Percentiles rank a stretch among this genome's conserved stretches.
phyloP scores from a whole-genome alignment of 30 jellyfish, hydroid and myxozoan species.

The Mastigias papua region DNA sequence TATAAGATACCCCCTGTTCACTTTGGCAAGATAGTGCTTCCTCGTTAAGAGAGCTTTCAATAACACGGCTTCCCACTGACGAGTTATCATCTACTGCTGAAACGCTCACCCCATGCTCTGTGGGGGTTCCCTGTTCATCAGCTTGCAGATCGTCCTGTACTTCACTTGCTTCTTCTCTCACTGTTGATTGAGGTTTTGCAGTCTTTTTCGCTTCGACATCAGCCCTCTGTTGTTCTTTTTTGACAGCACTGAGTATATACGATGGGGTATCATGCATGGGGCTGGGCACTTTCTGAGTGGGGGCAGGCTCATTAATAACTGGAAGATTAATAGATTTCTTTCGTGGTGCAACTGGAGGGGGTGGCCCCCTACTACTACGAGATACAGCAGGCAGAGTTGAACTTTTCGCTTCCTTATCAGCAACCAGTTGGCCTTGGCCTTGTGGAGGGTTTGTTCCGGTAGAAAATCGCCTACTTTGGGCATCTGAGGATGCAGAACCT shows the following conservation, averaged over 20 bases:
- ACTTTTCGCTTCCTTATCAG: conserved; percentile 9
- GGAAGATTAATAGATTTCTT: conserved; percentile 73
- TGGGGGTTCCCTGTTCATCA: conserved; percentile 26
- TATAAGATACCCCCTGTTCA: conserved; percentile 21
- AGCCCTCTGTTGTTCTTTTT: conserved; percentile 68
- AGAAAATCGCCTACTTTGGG: conserved; percentile 52
- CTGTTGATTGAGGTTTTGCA: not conserved
- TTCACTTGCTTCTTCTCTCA: not conserved
- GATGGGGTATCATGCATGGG: conserved; percentile 61
- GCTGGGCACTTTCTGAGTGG: conserved; percentile 13
- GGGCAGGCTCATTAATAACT: conserved; percentile 25
- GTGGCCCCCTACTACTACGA: conserved; percentile 49
- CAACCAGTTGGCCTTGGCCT: not conserved
- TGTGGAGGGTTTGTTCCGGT: conserved; percentile 61
- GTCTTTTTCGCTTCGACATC: conserved; percentile 21
- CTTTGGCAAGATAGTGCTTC: not conserved
- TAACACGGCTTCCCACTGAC: conserved; percentile 7
- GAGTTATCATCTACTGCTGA: not conserved
- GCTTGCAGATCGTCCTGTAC: conserved; percentile 49
- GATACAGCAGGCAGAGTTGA: conserved; percentile 35
- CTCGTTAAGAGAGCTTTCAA: conserved; percentile 13
- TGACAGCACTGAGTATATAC: conserved; percentile 66
- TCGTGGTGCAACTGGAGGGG: conserved; percentile 82
- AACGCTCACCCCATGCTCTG: conserved; percentile 21
- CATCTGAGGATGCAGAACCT: conserved; percentile 15